Percentiles rank a stretch among this genome's conserved stretches.
These are phyloP conservation scores for Blastomussa wellsi DNA, from an alignment of 92 coral and sea anemone species.

Conservation along the genomic window DNA sequence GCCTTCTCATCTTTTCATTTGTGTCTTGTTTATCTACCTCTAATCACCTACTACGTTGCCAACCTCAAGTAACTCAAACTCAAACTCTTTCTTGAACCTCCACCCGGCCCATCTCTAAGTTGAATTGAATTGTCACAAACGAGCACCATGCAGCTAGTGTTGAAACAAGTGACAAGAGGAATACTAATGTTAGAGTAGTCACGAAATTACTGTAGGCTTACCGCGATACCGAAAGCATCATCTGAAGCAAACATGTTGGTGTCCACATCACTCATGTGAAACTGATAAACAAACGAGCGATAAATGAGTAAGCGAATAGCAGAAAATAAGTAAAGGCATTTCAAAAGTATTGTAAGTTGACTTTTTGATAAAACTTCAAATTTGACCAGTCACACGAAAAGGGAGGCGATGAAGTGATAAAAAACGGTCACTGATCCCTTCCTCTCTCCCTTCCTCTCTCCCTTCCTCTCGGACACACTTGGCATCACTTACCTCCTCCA, in stretches of 20 bases:
- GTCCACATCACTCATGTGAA: conserved; percentile 97
- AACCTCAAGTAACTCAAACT: too few relatives aligned
- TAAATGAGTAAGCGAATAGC: background rate
- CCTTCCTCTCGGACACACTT: too few relatives aligned
- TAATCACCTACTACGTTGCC: too few relatives aligned
- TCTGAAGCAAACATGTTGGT: conserved; percentile 97
- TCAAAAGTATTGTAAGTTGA: background rate
- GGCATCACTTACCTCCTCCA: conserved; percentile 79
- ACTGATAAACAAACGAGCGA: conserved; percentile 39
- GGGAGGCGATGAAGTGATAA: background rate
- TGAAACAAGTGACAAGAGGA: background rate
- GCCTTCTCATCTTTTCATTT: too few relatives aligned
- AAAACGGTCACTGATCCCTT: too few relatives aligned
- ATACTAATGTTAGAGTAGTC: background rate
- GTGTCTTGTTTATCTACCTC: too few relatives aligned
- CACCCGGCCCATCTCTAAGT: too few relatives aligned
- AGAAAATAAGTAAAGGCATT: background rate
- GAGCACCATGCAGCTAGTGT: background rate
- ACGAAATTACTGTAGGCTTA: conserved; percentile 38
- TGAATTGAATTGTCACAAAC: too few relatives aligned
- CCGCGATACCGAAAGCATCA: conserved; percentile 95
- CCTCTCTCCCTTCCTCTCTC: too few relatives aligned
- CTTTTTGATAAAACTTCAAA: background rate
- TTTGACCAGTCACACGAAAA: background rate
- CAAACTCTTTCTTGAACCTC: too few relatives aligned